A percentile compares a stretch with the other conserved stretches of the same genome.
Conservation (phyloP, 2,888 invertebrate species). For the Lithophane socia region DNA sequence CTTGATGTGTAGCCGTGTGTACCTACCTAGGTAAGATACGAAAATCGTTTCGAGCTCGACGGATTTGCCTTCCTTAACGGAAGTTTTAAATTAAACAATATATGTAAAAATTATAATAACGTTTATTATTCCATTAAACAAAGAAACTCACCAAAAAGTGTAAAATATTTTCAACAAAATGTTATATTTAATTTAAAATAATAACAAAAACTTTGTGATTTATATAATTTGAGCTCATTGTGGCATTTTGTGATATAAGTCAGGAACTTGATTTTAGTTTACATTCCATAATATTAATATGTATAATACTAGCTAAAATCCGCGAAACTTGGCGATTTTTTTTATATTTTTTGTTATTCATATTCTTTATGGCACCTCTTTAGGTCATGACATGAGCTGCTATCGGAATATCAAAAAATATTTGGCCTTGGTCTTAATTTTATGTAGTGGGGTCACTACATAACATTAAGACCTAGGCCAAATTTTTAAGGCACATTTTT, state of each 20-base stretch:
- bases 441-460: no score
- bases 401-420: no score
- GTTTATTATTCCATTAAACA: conserved; percentile 52
- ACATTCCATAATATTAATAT: conserved; percentile 3
- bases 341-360: no score
- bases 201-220: conserved; percentile 25
- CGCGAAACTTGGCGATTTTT: no score
- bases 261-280: conserved; percentile 46
- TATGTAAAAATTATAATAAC: conserved; percentile 41
- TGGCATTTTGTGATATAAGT: conserved; percentile 25
- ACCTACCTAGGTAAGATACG: not conserved
- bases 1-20: no score
- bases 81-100: conserved; percentile 46
- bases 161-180: conserved; percentile 44
- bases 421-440: no score
- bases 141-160: conserved; percentile 54
- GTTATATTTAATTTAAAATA: conserved; percentile 21
- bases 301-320: no score
- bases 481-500: conserved; percentile 54
- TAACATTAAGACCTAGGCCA: no score
- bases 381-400: no score
- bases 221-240: conserved; percentile 56
- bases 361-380: no score
- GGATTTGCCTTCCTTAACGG: not conserved
- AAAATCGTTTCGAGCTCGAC: not conserved